Conservation (phyloP, 1,140 invertebrate species). For the Cepaea nemoralis region DNA sequence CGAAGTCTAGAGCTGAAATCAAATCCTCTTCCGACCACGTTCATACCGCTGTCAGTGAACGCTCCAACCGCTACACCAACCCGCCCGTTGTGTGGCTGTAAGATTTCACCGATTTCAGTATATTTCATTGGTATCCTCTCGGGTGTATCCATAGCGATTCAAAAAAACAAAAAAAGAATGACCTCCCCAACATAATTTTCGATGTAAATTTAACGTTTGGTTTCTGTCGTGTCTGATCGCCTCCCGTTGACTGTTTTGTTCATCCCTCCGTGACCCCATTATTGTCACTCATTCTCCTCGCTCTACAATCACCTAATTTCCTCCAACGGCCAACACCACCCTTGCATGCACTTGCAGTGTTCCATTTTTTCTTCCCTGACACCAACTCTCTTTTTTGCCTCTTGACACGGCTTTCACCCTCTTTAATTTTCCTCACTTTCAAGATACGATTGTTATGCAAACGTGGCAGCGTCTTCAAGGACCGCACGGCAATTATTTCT, state of each 20-base stretch:
- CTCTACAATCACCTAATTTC: not conserved
- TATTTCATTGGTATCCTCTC: too few species aligned
- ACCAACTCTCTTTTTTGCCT: constrained; percentile 23
- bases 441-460: constrained; percentile 22
- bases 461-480: not conserved
- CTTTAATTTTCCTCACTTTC: constrained; percentile 25
- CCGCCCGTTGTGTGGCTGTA: too few species aligned
- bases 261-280: not conserved
- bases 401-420: constrained; percentile 20
- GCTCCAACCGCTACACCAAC: too few species aligned
- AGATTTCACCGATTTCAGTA: too few species aligned
- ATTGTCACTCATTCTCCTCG: not conserved
- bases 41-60: too few species aligned
- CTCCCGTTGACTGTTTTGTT: not conserved
- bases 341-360: not conserved
- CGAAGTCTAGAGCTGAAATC: too few species aligned
- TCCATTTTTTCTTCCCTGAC: not conserved
- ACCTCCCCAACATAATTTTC: too few species aligned
- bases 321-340: not conserved
- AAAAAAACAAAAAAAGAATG: too few species aligned
- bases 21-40: too few species aligned
- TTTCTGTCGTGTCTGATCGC: not conserved
- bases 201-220: too few species aligned
- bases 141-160: too few species aligned
- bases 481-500: constrained; percentile 21